Evolutionary conservation across 2,113 vertebrate genomes (phyloP), one percentile per base, ranked within the genome.

Genomic region (Pedetes capensis): DNA sequence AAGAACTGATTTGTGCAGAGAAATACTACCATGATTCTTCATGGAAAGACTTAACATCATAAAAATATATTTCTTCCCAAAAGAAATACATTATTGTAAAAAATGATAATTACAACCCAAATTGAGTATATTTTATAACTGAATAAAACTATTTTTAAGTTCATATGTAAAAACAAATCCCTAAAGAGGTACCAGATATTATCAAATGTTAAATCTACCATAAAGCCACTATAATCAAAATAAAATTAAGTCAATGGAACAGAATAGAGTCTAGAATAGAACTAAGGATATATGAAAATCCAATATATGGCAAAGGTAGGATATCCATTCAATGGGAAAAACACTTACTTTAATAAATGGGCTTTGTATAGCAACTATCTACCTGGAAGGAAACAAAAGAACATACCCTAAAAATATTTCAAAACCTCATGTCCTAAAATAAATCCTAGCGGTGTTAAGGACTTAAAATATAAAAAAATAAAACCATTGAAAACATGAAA

Each of bases 401-500:
- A 22, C 22, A 59, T 69, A 63, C 74, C 44, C 13, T 84, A 93
- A 89, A 92, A 90, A 74, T 93, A 90, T 23, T 87, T 53, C 10
- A 90, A 93, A 87, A 59, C 18, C 16, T 68, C 32, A 59, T 64
- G 76, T 49, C 13, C 42, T 85, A 89, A 95, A 94, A 87, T 63
- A 86, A 93, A 88, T 88, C 57, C 9, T 61, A 94, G 61, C 27
- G 78, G 18, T 66, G 83, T 74, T 55, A 92, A 92, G 78, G 69
- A 74, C 37, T 91, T 96, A 82, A 95, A 76, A 91, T 76, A 80
- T 10, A 72, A 82, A 92, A 82, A 95, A 93, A 61, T 53, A 82
- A 95, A 93, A 61, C 47, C 32, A 93, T 71, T 89, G 23, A 61
- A 82, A 76, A 81, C 49, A 49, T 86, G 18, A 47, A 80, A 84